These are phyloP conservation scores for Metopolophium dirhodum DNA, from an alignment of 1,140 invertebrate genomes.

Conservation along the genomic window DNA sequence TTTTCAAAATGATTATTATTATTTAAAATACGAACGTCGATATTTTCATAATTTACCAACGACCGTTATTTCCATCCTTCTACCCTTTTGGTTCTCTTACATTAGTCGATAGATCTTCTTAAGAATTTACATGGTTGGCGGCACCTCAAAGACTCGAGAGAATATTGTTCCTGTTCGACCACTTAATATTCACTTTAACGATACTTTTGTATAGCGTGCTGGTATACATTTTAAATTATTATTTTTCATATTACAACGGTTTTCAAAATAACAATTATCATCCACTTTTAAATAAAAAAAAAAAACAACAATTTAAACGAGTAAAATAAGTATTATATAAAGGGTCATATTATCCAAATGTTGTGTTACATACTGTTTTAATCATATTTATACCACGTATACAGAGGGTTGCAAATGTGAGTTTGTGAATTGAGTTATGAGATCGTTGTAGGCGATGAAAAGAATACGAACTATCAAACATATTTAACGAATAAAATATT, in stretches of 20 bases:
- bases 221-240: not conserved
- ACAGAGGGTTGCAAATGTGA: not conserved
- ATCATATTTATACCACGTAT: too few relatives aligned
- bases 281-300: not conserved
- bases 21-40: not conserved
- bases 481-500: not conserved
- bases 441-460: not conserved
- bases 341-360: not conserved
- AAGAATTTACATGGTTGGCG: not conserved
- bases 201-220: not conserved
- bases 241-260: not conserved
- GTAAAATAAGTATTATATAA: not conserved
- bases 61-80: not conserved
- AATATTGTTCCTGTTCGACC: not conserved
- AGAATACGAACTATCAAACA: not conserved
- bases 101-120: not conserved
- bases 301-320: not conserved
- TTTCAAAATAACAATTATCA: not conserved
- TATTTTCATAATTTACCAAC: not conserved
- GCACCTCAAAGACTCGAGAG: not conserved
- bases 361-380: too few relatives aligned
- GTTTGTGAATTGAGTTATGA: not conserved
- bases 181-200: not conserved
- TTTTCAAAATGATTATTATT: not conserved
- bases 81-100: not conserved